Base-by-base conservation (phyloP, 2,888 invertebrate species). In the Dichetophora obliterata region DNA sequence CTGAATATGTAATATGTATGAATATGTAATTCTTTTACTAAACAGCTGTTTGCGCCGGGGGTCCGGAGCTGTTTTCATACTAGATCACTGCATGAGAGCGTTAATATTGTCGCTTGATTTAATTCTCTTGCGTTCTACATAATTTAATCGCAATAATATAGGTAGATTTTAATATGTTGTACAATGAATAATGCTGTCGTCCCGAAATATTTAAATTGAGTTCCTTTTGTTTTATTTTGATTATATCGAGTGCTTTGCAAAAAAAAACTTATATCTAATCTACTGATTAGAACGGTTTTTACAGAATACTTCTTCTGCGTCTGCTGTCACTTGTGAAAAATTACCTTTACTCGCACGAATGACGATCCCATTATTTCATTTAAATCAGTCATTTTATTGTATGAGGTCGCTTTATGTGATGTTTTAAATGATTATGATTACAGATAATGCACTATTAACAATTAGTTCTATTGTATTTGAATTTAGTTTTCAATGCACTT, bases 261-360 rank as follows among this genome's bases (percentile, higher is more conserved):
- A 14, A 14, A 43, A 43, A 11, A 43, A 43, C 11, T 43, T 11
- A 2, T 43, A 11, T 43, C 43, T 43, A 43, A 43, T 14, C 22
- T 3, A 54, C 19, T 54, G 6, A 54, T 54, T 19, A 19, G 19
- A 1, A 19, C 19, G 43, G 14, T 1, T 19, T 54, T 1, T 9
- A 6, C 9, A n/a, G 2, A 54, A 54, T 19, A 19, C 54, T 16
- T 8, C n/a, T n/a, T n/a, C 19, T 8, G 6, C 54, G 19, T n/a
- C 19, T 54, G 11, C 3, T 27, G 27, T 34, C 27, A 22, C 27
- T 31, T 63, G 5, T 31, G n/a, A 63, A 31, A 31, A 31, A 22
- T 83, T 85, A 89, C 89, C 88, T 89, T 89, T 59, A 89, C 87
- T 75, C 89, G 87, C 78, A 89, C 86, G 80, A 89, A 88, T 24